Evolutionary conservation across 2,113 vertebrate species (phyloP), one percentile per base, ranked within the genome.

Genomic region (Otocyon megalotis): DNA sequence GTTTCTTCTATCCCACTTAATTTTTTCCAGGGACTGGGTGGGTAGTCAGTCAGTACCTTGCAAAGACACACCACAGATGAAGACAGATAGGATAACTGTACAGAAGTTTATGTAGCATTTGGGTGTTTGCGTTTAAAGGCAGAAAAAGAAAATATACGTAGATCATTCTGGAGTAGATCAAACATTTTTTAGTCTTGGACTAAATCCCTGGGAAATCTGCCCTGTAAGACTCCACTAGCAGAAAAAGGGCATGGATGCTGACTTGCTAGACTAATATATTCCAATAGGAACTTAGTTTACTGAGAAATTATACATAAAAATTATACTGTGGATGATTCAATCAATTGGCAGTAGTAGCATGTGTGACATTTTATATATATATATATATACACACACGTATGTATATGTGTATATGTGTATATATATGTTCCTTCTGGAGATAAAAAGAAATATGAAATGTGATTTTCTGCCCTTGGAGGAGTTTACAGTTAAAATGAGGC

Each of bases 21-120:
- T 97, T 97, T 98, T 94, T 96, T 96, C 79, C 85, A 89, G 97
- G 76, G 97, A 95, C 92, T 96, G 92, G 94, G 97, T 96, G 92
- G 94, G 97, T 58, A 93, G 84, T 96, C 96, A 97, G 88, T 98
- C 90, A 97, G 86, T 97, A 95, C 69, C 96, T 97, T 60, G 74
- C 96, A 97, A 97, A 97, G 92, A 24, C 93, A 96, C 90, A 74
- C 97, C 82, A 83, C 56, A 48, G 93, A 71, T 80, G 84, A 43
- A 32, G 90, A 96, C 32, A 81, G 82, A 96, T 37, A 79, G 79
- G 94, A 94, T 97, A 91, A 72, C 97, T 93, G 97, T 85, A 80
- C 79, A 85, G 88, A 96, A 74, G 79, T 81, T 63, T 32, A 7
- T 60, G 74, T 92, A 50, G 67, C 28, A 71, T 85, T 89, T 74